These are phyloP conservation scores for Acyrthosiphon pisum DNA, from an alignment of 1,140 invertebrate genomes.

Conservation along the genomic window DNA sequence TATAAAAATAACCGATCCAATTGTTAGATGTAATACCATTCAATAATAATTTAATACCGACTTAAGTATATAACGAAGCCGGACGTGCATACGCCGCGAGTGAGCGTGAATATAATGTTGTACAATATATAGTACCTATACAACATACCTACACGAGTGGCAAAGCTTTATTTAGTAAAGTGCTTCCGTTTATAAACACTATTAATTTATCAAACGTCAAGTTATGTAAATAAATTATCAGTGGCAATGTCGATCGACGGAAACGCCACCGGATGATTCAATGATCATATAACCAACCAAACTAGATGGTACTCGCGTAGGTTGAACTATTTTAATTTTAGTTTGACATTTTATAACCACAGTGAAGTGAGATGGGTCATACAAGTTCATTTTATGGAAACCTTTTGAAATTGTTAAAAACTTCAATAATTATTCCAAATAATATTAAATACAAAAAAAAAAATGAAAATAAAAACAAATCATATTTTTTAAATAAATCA, in stretches of 20 bases:
- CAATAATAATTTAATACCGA: background rate
- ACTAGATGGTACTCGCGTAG: background rate
- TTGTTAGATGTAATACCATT: background rate
- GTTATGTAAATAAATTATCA: background rate
- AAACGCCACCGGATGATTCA: background rate
- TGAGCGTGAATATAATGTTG: background rate
- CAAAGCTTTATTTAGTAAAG: background rate
- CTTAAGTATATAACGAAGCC: too few relatives aligned
- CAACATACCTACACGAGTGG: background rate
- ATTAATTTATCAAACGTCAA: background rate
- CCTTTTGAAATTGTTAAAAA: too few relatives aligned
- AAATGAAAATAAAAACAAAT: too few relatives aligned
- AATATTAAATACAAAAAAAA: too few relatives aligned
- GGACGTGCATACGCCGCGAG: background rate
- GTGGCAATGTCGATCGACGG: background rate
- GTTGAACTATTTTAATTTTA: background rate
- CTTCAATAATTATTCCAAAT: too few relatives aligned
- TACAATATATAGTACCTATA: background rate
- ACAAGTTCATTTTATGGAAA: too few relatives aligned
- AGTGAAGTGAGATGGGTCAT: too few relatives aligned
- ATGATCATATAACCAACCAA: background rate
- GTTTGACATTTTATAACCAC: background rate
- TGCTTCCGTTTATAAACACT: background rate
- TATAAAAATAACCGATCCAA: background rate
- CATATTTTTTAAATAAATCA: too few relatives aligned